Evolutionary conservation across 2,113 vertebrate species (phyloP).

Genomic region (Cinclus cinclus): DNA sequence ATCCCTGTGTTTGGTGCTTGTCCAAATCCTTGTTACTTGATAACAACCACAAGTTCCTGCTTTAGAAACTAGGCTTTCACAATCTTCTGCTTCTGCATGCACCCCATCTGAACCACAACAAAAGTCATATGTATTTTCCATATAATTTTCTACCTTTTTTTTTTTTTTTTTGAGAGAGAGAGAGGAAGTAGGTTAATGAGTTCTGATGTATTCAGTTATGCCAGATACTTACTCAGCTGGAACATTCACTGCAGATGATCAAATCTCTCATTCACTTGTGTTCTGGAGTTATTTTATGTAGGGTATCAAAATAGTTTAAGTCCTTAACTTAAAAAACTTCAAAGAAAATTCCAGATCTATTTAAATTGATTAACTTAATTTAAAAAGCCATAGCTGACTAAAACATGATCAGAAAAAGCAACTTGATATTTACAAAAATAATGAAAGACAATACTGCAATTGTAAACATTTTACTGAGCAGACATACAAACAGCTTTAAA

Average conservation of each 20-base stretch:
- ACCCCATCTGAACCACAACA: not conserved
- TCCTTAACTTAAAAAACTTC: not conserved
- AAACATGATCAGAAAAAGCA: not conserved
- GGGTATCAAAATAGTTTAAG: not conserved
- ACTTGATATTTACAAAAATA: not conserved
- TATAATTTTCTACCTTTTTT: not conserved
- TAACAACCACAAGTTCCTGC: not conserved
- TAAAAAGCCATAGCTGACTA: not conserved
- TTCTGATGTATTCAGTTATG: constrained; percentile 33
- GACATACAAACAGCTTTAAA: not conserved
- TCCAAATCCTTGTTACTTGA: not conserved
- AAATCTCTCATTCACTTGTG: not conserved
- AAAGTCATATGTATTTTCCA: not conserved
- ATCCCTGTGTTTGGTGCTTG: not conserved
- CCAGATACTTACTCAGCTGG: constrained; percentile 24
- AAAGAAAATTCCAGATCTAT: not conserved
- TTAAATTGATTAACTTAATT: not conserved
- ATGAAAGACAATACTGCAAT: not conserved
- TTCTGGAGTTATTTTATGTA: not conserved
- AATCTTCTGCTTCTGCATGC: not conserved
- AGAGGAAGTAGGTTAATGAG: constrained; percentile 49
- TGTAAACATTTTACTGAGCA: not conserved
- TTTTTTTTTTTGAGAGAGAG: not conserved
- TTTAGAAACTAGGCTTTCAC: not conserved
- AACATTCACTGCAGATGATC: constrained; percentile 8